Percentiles rank a stretch among this genome's conserved stretches.
Conservation (phyloP, 2,888 invertebrate genomes). For the Diarsia dahlii region DNA sequence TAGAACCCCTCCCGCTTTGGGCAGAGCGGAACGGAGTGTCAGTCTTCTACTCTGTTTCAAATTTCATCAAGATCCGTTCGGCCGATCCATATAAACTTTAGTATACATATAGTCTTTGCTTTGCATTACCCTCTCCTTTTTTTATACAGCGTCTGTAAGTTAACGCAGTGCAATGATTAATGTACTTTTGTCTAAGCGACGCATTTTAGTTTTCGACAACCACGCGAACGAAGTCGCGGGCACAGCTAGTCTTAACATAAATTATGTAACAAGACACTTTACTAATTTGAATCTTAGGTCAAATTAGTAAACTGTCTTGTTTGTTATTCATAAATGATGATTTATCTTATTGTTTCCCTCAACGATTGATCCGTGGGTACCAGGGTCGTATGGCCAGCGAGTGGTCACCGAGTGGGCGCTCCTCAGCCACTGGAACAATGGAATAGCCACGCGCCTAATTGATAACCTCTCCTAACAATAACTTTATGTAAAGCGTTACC, state of each 20-base stretch:
- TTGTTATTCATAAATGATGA: conserved; percentile 15
- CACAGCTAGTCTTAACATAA: background rate
- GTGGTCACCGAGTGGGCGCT: conserved; percentile 30
- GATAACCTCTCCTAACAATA: conserved; percentile 48
- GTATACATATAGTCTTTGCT: too few species aligned
- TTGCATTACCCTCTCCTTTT: too few species aligned
- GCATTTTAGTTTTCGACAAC: too few species aligned
- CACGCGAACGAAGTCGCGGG: too few species aligned
- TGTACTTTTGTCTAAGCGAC: too few species aligned
- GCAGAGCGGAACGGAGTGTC: too few species aligned
- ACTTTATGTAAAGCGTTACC: conserved; percentile 47
- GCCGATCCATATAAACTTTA: too few species aligned
- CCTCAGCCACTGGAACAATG: conserved; percentile 51
- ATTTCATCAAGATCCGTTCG: too few species aligned
- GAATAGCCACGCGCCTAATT: conserved; percentile 50
- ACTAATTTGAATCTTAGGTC: background rate
- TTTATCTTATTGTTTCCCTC: conserved; percentile 12
- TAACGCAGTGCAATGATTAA: too few species aligned
- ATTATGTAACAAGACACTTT: conserved; percentile 1
- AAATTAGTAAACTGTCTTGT: conserved; percentile 20
- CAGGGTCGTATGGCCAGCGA: conserved; percentile 24
- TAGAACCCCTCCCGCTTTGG: too few species aligned
- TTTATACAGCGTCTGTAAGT: too few species aligned
- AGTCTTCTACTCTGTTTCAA: too few species aligned
- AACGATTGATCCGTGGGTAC: conserved; percentile 15